phyloP scores from a whole-genome alignment of 2,113 vertebrate genomes.

The Malurus cyaneus region DNA sequence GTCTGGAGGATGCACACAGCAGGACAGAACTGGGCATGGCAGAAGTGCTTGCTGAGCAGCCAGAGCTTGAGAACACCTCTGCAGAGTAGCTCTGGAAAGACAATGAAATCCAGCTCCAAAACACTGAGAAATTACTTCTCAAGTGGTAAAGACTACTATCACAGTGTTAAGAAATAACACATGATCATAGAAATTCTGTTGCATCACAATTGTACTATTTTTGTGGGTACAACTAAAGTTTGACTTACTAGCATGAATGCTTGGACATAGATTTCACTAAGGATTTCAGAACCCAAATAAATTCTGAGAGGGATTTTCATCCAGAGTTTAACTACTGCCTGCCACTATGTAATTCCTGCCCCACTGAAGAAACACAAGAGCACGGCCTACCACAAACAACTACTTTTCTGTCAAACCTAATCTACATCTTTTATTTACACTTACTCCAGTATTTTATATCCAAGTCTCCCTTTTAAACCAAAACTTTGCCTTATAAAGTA shows the following conservation, averaged over 20 bases:
- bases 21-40: not conserved
- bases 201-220: not conserved
- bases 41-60: not conserved
- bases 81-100: not conserved
- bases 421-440: not conserved
- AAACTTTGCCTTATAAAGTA: not conserved
- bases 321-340: not conserved
- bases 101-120: not conserved
- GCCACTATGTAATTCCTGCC: not conserved
- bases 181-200: not conserved
- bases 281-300: not conserved
- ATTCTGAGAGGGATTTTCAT: not conserved
- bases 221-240: not conserved
- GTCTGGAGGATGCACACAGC: not conserved
- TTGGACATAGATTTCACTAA: not conserved
- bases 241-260: not conserved
- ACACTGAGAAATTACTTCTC: not conserved
- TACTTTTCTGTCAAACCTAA: not conserved
- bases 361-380: not conserved
- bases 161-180: not conserved
- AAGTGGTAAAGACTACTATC: not conserved
- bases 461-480: not conserved
- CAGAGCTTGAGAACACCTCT: not conserved
- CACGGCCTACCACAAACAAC: not conserved
- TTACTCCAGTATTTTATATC: not conserved